These are phyloP conservation scores for Eupithecia centaureata DNA, from an alignment of 2,888 invertebrate species.

Conservation along the genomic window DNA sequence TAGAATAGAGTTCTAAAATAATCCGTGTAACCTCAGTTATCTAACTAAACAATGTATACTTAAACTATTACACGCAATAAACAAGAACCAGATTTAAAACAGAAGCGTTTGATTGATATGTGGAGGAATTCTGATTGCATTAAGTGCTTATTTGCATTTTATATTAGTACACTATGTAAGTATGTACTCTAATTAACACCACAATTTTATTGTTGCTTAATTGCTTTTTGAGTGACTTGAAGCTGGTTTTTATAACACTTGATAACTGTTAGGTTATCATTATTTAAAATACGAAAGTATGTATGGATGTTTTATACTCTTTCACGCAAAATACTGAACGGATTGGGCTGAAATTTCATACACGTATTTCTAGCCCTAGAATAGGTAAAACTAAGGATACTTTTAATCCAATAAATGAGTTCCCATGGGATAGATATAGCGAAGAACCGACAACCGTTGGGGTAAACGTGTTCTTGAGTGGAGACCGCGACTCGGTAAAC, in stretches of 20 bases:
- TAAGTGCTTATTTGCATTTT: constrained; percentile 26
- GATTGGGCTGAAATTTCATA: too few relatives aligned
- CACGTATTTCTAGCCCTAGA: too few relatives aligned
- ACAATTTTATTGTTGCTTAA: constrained; percentile 12
- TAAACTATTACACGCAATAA: constrained; percentile 24
- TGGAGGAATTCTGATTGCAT: constrained; percentile 28
- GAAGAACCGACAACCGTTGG: too few relatives aligned
- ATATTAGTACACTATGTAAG: constrained; percentile 15
- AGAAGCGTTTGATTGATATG: constrained; percentile 29
- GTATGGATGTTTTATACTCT: too few relatives aligned
- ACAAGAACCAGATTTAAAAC: constrained; percentile 1
- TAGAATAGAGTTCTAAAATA: neutral
- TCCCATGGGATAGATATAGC: too few relatives aligned
- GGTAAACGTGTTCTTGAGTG: too few relatives aligned
- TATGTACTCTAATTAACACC: constrained; percentile 17
- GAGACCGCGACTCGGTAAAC: too few relatives aligned
- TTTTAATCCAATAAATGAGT: too few relatives aligned
- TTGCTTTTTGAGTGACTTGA: neutral
- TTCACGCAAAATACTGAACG: too few relatives aligned
- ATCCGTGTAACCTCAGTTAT: neutral
- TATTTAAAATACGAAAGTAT: too few relatives aligned
- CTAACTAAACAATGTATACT: neutral
- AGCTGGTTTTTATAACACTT: neutral
- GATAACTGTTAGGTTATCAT: neutral
- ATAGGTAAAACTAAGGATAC: too few relatives aligned